Percentiles rank a stretch among this genome's conserved stretches.
Conservation (phyloP, 2,888 invertebrate species). For the Thecocarcelia acutangulata region DNA sequence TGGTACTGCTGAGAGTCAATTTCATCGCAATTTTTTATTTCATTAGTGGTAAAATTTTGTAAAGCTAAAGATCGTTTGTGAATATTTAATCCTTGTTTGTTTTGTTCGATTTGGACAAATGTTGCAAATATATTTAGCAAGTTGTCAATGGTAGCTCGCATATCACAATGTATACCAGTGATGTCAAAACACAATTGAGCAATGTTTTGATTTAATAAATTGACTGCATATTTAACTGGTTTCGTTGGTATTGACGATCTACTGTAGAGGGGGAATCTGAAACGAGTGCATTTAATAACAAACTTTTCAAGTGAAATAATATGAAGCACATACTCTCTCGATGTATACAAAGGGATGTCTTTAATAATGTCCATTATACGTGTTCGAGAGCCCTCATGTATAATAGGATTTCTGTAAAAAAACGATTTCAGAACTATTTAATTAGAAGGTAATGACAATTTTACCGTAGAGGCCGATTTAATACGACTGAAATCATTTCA, state of each 20-base stretch:
- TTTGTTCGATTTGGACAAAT: conserved; percentile 74
- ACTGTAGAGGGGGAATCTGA: conserved; percentile 91
- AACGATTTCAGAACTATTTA: conserved; percentile 6
- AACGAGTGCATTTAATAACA: background rate
- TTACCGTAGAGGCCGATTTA: conserved; percentile 90
- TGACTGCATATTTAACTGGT: conserved; percentile 91
- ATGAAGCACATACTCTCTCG: conserved; percentile 84
- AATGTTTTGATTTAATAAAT: conserved; percentile 95
- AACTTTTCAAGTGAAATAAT: background rate
- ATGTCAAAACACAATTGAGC: conserved; percentile 87
- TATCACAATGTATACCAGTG: conserved; percentile 75
- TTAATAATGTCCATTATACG: conserved; percentile 90
- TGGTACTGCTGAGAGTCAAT: conserved; percentile 21
- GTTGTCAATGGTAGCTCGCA: conserved; percentile 78
- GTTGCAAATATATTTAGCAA: conserved; percentile 76
- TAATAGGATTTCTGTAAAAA: conserved; percentile 86
- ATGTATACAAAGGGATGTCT: conserved; percentile 84
- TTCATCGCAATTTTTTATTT: conserved; percentile 62
- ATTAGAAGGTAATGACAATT: background rate
- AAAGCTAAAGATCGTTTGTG: conserved; percentile 35
- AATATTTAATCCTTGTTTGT: conserved; percentile 51
- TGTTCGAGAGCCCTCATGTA: conserved; percentile 90
- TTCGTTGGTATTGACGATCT: conserved; percentile 79
- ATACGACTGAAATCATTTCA: conserved; percentile 89
- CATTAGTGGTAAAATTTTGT: conserved; percentile 52